Evolutionary conservation across 2,888 invertebrate genomes (phyloP), one percentile per base, ranked within the genome.

Genomic region (Orchestes rusci): DNA sequence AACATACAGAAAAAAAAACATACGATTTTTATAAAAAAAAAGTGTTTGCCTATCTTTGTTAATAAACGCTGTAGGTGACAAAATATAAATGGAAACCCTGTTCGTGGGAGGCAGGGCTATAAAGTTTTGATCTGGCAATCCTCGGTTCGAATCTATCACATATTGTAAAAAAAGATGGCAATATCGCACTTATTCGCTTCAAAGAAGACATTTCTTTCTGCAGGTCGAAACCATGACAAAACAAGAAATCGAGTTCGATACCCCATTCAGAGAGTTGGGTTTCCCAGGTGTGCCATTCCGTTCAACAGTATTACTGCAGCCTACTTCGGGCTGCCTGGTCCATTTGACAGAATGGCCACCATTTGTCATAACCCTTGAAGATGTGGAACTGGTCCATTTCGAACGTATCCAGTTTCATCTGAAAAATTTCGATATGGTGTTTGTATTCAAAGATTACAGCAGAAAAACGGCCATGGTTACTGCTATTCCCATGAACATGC

Each of bases 361-460:
- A 53, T 96, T 99, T 72, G 97, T 99, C 12, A 92, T 97, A 47
- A 91, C 97, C 0, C 73, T 99, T 16, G 97, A 97, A 67, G 96
- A 97, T 65, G 90, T 96, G 0, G 97, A 99, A 66, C 68, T 99
- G 56, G 94, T 99, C 1, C 97, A 99, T 69, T 99, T 99, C 70
- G 99, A 99, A 71, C 78, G 99, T 68, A 97, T 99, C 10, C 93
- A 94, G 68, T 97, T 99, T 69, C 95, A 96, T 63, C 73, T 99
- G 58, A 94, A 97, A 71, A 99, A 97, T 72, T 99, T 99, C 68
- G 99, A 99, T 68, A 97, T 99, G 94, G 92, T 99, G 51, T 97
- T 99, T 65, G 91, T 99, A 37, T 99, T 97, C 68, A 99, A 99
- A 70, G 97, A 99, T 69, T 99, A 99, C 67, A 76, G 80, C 37